Evolutionary conservation across 2,113 vertebrate genomes (phyloP), one percentile per base, ranked within the genome.

Genomic region (Hippotragus niger): DNA sequence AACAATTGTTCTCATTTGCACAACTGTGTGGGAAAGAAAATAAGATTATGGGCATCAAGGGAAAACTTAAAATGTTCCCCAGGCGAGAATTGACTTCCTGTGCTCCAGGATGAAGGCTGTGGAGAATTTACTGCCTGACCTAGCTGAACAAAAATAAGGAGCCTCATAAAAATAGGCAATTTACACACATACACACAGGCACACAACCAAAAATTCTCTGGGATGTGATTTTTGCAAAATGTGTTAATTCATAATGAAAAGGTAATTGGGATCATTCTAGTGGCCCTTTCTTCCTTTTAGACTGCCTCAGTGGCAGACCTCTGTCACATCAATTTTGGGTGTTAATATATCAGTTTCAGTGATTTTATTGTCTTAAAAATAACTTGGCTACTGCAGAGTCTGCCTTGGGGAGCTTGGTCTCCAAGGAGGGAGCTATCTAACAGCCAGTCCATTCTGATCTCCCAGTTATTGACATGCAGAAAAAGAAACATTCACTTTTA

Each of bases 401-500:
- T 80, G 97, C 60, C 94, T 92, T 96, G 93, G 96, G 82, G 90
- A 97, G 86, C 92, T 78, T n/a, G 40, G 96, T 98, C 98, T 98
- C 97, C 91, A 97, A 98, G 98, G 97, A 95, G 97, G 96, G 94
- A 97, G 53, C 91, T 2, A 0, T 96, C 94, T 96, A 97, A 96
- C 96, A 97, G 97, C 97, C 94, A 98, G 96, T 98, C 97, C 97
- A 0, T 97, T 98, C 98, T 98, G 96, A 98, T 98, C 95, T 98
- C 93, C 74, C 40, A 94, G 97, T 95, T 98, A 98, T 84, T 99
- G 98, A 98, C 97, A 97, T 95, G 97, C 98, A 98, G 97, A 97
- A 98, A 98, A 98, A 98, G 96, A 98, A 98, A 98, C 57, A 89
- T 96, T 98, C 71, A 6, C 94, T 98, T 98, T 98, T 98, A 98